Conservation (phyloP, 2,113 vertebrate genomes). For the Morone saxatilis region DNA sequence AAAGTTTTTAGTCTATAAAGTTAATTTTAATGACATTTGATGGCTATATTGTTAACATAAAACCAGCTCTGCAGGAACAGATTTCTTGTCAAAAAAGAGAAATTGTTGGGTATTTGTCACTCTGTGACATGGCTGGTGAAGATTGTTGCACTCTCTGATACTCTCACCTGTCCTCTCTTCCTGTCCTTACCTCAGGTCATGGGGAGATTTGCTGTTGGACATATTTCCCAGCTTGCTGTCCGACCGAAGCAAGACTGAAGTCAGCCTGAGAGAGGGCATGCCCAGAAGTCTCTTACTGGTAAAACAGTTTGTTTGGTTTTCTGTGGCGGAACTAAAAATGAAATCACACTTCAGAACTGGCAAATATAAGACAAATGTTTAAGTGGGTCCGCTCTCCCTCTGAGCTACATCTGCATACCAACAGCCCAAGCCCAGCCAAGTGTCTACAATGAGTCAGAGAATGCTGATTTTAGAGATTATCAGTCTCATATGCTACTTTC, state of each 20-base stretch:
- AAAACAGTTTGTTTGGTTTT: constrained; percentile 39
- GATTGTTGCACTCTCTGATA: too few species aligned
- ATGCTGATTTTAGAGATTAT: too few species aligned
- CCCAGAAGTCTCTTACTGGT: constrained; percentile 88
- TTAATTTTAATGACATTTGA: not conserved
- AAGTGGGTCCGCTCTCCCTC: too few species aligned
- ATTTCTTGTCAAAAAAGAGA: not conserved
- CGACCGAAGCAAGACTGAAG: constrained; percentile 85
- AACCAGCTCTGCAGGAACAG: not conserved
- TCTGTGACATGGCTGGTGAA: not conserved
- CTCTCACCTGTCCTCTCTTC: not conserved
- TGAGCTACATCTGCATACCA: too few species aligned
- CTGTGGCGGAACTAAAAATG: not conserved
- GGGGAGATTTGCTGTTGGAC: constrained; percentile 92
- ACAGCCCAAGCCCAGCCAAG: too few species aligned
- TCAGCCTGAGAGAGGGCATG: constrained; percentile 84
- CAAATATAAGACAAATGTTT: too few species aligned
- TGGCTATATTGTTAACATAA: not conserved
- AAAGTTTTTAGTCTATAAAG: too few species aligned
- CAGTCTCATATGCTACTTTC: too few species aligned
- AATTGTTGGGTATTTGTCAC: not conserved
- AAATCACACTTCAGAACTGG: too few species aligned
- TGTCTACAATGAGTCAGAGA: too few species aligned
- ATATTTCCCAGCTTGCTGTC: constrained; percentile 87
- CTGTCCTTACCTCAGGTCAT: constrained; percentile 84